Percentiles rank a stretch among this genome's conserved stretches.
phyloP scores from a whole-genome alignment of 2,113 vertebrate species.

The Leptobrachium leishanense region DNA sequence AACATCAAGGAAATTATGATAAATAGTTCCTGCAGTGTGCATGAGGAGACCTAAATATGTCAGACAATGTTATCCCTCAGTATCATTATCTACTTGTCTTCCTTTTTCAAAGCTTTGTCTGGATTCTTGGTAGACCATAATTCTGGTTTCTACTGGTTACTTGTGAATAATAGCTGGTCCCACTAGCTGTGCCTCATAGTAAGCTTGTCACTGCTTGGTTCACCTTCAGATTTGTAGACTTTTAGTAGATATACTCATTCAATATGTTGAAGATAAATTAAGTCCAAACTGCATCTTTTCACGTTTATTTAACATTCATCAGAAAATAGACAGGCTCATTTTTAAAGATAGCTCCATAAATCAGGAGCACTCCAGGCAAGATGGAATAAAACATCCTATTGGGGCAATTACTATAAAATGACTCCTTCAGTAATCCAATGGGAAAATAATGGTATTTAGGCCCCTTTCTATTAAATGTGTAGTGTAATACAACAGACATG shows the following conservation, averaged over 20 bases:
- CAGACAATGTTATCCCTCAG: no score
- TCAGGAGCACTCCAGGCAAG: background rate
- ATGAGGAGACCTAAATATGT: no score
- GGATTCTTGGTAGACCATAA: no score
- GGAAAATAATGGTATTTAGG: background rate
- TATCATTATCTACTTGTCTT: no score
- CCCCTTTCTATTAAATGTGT: no score
- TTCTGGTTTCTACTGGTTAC: no score
- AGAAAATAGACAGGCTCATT: background rate
- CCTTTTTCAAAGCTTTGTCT: no score
- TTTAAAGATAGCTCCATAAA: background rate
- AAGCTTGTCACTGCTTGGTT: background rate
- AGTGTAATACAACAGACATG: no score
- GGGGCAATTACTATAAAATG: background rate
- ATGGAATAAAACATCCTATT: background rate
- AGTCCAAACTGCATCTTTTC: background rate
- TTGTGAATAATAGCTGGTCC: no score
- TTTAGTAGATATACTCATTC: background rate
- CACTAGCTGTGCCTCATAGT: background rate
- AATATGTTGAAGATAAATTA: background rate
- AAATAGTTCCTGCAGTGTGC: no score
- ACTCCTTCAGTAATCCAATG: background rate
- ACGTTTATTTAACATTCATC: background rate
- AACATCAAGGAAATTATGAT: no score
- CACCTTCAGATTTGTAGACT: background rate